Conservation (phyloP, 2,113 vertebrate genomes). For the Myrmecobius fasciatus region DNA sequence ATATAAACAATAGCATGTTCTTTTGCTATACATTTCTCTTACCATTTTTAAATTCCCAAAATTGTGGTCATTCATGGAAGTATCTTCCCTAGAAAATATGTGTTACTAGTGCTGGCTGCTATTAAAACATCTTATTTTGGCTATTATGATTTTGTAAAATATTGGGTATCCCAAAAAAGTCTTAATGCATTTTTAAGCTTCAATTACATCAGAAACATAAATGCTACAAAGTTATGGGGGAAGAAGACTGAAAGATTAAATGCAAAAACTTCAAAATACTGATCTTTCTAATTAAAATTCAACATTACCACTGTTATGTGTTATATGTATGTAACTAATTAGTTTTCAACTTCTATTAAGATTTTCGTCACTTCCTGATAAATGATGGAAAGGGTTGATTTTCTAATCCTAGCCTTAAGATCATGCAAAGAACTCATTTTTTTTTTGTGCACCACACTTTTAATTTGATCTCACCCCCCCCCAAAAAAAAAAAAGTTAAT, state of each 20-base stretch:
- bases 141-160: background rate
- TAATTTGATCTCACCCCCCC: background rate
- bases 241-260: background rate
- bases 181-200: background rate
- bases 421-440: background rate
- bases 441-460: background rate
- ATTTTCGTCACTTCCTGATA: background rate
- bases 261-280: background rate
- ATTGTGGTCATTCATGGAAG: background rate
- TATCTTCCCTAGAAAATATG: background rate
- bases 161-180: background rate
- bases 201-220: background rate
- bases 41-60: slow-evolving; percentile 11
- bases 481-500: background rate
- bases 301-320: background rate
- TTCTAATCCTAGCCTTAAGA: background rate
- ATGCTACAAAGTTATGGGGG: background rate
- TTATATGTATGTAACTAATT: background rate
- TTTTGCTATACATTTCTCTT: slow-evolving; percentile 5
- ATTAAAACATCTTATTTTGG: background rate
- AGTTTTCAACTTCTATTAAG: background rate
- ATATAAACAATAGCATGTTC: slow-evolving; percentile 7
- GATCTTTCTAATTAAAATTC: background rate
- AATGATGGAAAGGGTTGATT: background rate
- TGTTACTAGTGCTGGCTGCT: background rate